Evolutionary conservation across 1,140 invertebrate species (phyloP).

Genomic region (Diuraphis noxia): DNA sequence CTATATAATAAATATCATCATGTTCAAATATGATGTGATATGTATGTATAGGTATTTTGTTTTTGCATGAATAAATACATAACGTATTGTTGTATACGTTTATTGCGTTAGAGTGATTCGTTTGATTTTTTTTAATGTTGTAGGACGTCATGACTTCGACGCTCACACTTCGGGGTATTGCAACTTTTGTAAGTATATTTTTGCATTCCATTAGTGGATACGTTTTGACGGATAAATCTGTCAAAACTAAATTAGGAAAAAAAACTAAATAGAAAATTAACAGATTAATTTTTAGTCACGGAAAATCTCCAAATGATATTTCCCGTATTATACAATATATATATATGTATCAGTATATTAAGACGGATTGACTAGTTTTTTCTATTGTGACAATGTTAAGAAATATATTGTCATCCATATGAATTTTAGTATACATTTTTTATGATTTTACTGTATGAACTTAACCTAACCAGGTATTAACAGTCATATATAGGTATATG

Average conservation of each 20-base stretch:
- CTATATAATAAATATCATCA: neutral
- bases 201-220: neutral
- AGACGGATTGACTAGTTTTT: too few species aligned
- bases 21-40: neutral
- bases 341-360: too few species aligned
- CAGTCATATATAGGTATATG: too few species aligned
- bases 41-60: neutral
- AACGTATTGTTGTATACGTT: neutral
- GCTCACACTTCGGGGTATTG: neutral
- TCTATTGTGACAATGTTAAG: too few species aligned
- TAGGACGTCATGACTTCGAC: conserved; percentile 44
- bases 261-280: too few species aligned
- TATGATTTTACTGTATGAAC: too few species aligned
- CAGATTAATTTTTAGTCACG: neutral
- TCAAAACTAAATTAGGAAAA: too few species aligned
- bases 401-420: too few species aligned
- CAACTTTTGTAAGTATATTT: conserved; percentile 23
- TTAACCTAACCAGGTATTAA: too few species aligned
- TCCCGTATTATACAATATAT: too few species aligned
- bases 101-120: neutral
- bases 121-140: neutral
- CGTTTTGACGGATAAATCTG: neutral
- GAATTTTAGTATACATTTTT: too few species aligned
- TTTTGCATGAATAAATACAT: neutral
- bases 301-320: neutral